Conservation (phyloP, 2,888 invertebrate species). For the Nowickia ferox region DNA sequence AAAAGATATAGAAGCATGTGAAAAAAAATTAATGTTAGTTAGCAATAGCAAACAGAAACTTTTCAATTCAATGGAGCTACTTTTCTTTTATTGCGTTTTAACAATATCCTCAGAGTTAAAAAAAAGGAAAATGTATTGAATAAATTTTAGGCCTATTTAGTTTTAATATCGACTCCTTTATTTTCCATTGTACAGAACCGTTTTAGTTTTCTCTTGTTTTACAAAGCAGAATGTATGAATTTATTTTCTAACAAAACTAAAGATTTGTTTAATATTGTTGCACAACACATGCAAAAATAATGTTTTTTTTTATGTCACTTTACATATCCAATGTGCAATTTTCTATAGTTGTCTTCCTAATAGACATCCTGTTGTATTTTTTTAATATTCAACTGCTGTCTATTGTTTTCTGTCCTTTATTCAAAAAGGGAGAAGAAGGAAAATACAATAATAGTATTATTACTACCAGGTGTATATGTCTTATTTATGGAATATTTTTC, state of each 20-base stretch:
- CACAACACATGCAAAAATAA: neutral
- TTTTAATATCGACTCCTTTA: neutral
- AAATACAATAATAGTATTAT: constrained; percentile 4
- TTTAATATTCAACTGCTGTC: neutral
- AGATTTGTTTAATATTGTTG: constrained; percentile 10
- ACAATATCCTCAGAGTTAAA: too few species aligned
- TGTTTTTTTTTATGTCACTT: neutral
- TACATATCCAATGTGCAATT: neutral
- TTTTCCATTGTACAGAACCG: neutral
- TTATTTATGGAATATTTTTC: constrained; percentile 18
- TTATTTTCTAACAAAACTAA: constrained; percentile 10
- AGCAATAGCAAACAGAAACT: too few species aligned
- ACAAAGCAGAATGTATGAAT: neutral
- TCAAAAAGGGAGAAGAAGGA: neutral
- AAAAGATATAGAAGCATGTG: too few species aligned
- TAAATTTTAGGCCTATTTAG: neutral
- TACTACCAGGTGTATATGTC: constrained; percentile 30
- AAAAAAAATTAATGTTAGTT: too few species aligned
- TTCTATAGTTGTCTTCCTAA: constrained; percentile 2
- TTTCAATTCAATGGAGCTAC: too few species aligned
- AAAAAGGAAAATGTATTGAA: neutral
- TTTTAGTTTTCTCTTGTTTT: neutral
- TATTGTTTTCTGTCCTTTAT: constrained; percentile 28
- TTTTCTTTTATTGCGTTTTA: too few species aligned
- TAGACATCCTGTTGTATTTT: constrained; percentile 34